phyloP scores from a whole-genome alignment of 2,113 vertebrate species.

The Elephas maximus region DNA sequence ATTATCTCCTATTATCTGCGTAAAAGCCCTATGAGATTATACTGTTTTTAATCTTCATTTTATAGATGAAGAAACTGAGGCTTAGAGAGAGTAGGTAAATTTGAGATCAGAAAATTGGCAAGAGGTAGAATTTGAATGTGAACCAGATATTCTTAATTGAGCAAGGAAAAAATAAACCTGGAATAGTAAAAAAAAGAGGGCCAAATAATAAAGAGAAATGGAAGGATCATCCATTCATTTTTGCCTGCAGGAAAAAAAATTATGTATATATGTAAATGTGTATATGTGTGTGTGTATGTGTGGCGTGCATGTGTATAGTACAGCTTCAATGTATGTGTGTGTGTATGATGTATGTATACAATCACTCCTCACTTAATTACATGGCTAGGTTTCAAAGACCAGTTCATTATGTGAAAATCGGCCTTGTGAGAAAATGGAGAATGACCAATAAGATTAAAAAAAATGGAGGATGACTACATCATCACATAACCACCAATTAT shows the following conservation, averaged over 20 bases:
- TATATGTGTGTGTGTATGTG: neutral
- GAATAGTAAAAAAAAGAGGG: neutral
- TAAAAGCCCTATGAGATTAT: neutral
- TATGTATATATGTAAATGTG: neutral
- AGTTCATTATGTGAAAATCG: too few relatives aligned
- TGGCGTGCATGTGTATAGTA: neutral
- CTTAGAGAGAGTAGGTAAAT: neutral
- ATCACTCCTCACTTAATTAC: too few relatives aligned
- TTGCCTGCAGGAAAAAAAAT: neutral
- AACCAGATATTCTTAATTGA: neutral
- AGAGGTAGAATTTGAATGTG: neutral
- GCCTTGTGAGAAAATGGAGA: too few relatives aligned
- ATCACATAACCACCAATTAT: too few relatives aligned
- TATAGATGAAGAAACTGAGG: constrained; percentile 15
- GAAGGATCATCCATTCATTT: neutral
- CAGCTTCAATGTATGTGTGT: neutral
- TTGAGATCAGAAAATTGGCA: constrained; percentile 53
- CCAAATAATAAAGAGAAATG: neutral
- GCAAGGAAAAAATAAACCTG: neutral
- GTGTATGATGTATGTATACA: too few relatives aligned
- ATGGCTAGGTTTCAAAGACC: too few relatives aligned
- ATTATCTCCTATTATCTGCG: neutral
- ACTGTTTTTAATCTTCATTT: constrained; percentile 43
- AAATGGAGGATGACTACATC: too few relatives aligned
- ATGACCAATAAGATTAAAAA: too few relatives aligned